Evolutionary conservation across 2,113 vertebrate species (phyloP).

Genomic region (Pseudopodoces humilis): DNA sequence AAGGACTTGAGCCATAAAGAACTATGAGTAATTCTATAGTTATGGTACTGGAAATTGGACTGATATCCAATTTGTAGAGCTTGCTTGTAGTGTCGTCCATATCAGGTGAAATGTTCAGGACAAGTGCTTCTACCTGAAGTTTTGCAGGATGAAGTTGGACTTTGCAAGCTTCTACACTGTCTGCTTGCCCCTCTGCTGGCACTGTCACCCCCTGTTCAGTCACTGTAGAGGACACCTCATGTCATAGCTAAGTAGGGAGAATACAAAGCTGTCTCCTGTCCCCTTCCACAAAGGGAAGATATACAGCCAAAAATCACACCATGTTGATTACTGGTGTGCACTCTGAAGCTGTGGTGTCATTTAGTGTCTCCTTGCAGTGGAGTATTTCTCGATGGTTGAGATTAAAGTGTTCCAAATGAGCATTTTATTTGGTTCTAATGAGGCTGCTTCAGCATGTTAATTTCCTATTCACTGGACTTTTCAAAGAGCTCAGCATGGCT

Average conservation of each 20-base stretch:
- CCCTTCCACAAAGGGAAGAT: neutral
- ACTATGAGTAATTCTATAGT: neutral
- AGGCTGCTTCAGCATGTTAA: conserved; percentile 37
- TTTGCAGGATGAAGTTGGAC: neutral
- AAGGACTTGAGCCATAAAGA: neutral
- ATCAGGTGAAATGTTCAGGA: neutral
- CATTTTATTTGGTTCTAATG: conserved; percentile 47
- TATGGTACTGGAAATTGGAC: neutral
- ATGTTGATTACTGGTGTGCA: neutral
- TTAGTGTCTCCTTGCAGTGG: neutral
- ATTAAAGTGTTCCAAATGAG: neutral
- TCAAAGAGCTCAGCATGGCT: conserved; percentile 32
- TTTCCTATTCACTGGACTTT: conserved; percentile 38
- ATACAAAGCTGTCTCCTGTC: neutral
- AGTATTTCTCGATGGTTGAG: neutral
- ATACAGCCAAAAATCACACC: neutral
- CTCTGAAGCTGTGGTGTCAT: neutral
- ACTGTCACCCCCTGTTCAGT: neutral
- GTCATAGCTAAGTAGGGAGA: neutral
- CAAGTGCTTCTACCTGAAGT: neutral
- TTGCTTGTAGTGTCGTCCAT: neutral
- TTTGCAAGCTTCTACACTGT: neutral
- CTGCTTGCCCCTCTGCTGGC: neutral
- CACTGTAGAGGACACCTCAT: rapidly evolving
- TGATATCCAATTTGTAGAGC: neutral